Base-by-base conservation (phyloP, 2,797 vertebrate genomes). In the Catostomus latipinnis region DNA sequence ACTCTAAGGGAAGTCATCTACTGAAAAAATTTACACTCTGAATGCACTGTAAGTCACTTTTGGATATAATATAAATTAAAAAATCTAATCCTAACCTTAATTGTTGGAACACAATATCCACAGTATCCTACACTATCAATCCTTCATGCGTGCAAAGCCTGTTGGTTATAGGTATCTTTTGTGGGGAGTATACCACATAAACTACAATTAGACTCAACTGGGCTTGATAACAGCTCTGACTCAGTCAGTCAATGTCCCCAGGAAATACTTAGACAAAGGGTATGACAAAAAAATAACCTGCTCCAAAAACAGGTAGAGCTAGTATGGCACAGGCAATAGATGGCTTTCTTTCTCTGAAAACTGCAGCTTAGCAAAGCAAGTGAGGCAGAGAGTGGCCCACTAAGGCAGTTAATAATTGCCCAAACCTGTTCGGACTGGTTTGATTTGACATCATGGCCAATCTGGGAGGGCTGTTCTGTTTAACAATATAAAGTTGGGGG, bases 341-440 rank as follows among this genome's bases (percentile, higher is more conserved):
- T 65, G 57, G 75, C 76, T 85, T 84, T 85, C 68, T 87, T 83
- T 77, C 16, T 84, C 72, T 86, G 85, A 88, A 86, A 75, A 71
- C 76, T 53, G 87, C 50, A 83, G 81, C 86, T 89, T 89, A 87
- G 90, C 89, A 84, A 81, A 45, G 71, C 85, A 88, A 89, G 91
- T 88, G 88, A 91, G 87, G 87, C 83, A 84, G 34, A 34, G 67
- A 79, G 76, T 88, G 87, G 91, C 87, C 91, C 86, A 91, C 88
- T 87, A 87, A 87, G 74, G 87, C 85, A 88, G 92, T 95, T 94
- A 94, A 94, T 94, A 91, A 94, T 94, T 93, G 89, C 89, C 90
- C 91, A 92, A 91, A 94, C 93, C 93, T 93, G 91, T 94, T 93
- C 89, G 76, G 85, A 93, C 92, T 91, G 92, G 92, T 94, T 89